phyloP scores from a whole-genome alignment of 2,113 vertebrate genomes.

The Pseudonaja textilis region DNA sequence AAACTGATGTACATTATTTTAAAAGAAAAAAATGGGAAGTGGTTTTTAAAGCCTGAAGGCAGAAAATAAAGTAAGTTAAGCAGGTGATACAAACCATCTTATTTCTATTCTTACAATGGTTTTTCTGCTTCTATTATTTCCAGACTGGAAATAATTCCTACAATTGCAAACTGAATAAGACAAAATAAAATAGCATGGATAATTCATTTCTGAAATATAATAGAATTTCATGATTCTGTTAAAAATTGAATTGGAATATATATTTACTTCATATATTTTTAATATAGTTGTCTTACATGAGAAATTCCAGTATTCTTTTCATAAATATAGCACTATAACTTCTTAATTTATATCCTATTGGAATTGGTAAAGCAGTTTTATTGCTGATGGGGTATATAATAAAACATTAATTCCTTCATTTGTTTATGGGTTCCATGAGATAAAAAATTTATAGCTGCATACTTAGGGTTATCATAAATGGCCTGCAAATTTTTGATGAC shows the following conservation, averaged over 20 bases:
- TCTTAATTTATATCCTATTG: neutral
- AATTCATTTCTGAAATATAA: neutral
- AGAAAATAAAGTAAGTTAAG: constrained; percentile 76
- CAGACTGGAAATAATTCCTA: constrained; percentile 70
- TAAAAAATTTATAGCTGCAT: neutral
- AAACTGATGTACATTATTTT: constrained; percentile 80
- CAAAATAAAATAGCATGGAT: constrained; percentile 53
- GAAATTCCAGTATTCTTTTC: neutral
- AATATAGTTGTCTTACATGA: neutral
- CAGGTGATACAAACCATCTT: constrained; percentile 81
- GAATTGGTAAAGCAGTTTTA: neutral
- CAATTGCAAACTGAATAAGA: constrained; percentile 65
- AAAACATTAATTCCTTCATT: neutral
- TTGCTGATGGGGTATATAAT: neutral
- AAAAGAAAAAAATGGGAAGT: constrained; percentile 71
- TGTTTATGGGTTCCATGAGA: neutral
- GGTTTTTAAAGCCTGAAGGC: constrained; percentile 76
- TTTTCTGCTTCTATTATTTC: constrained; percentile 66
- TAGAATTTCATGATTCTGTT: constrained; percentile 12
- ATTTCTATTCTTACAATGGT: constrained; percentile 68
- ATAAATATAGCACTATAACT: neutral
- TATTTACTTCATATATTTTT: constrained; percentile 14
- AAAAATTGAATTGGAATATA: neutral
- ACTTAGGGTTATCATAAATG: neutral
- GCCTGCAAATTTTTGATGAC: neutral